Evolutionary conservation across 2,113 vertebrate species (phyloP).

Genomic region (Chinchilla lanigera): DNA sequence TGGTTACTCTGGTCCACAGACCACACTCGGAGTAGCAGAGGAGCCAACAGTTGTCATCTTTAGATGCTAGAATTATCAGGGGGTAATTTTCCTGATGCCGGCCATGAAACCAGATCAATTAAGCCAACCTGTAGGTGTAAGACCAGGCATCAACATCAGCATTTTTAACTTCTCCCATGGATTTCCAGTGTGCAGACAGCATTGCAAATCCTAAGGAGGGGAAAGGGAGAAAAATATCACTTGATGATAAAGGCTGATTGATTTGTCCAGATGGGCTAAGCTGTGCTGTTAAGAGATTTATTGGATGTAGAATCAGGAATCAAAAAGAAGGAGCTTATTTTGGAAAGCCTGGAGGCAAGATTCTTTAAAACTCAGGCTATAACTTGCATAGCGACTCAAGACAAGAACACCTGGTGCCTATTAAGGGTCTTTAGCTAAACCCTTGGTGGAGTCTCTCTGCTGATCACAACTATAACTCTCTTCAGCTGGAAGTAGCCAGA

Average conservation of each 20-base stretch:
- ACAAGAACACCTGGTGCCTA: too few relatives aligned
- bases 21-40: neutral
- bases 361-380: neutral
- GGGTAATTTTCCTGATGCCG: neutral
- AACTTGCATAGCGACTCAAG: neutral
- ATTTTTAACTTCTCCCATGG: conserved; percentile 44
- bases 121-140: neutral
- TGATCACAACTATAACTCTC: too few relatives aligned
- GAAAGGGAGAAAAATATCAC: conserved; percentile 53
- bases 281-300: conserved; percentile 69
- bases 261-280: conserved; percentile 77
- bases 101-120: neutral
- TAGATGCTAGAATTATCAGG: neutral
- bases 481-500: too few relatives aligned
- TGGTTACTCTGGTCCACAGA: neutral
- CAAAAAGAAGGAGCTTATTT: conserved; percentile 71
- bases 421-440: too few relatives aligned
- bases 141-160: neutral
- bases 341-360: conserved; percentile 76
- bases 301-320: conserved; percentile 53
- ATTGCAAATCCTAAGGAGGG: conserved; percentile 3
- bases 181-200: conserved; percentile 12
- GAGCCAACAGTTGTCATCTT: neutral
- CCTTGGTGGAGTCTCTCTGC: too few relatives aligned
- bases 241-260: conserved; percentile 73